A percentile compares a stretch with the other conserved stretches of the same genome.
phyloP scores from a whole-genome alignment of 2,888 invertebrate genomes.

The Nycteola revayana region DNA sequence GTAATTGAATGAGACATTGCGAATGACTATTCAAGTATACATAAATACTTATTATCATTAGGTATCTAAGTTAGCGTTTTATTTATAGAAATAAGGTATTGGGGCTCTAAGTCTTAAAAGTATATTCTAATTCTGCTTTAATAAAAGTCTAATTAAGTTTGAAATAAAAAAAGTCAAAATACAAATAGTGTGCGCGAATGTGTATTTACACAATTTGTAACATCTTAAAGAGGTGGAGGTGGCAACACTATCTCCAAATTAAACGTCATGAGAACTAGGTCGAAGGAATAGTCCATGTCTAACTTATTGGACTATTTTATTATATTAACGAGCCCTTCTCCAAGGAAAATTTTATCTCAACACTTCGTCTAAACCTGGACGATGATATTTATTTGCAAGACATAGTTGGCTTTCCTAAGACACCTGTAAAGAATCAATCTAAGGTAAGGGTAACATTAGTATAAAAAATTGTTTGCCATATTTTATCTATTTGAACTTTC shows the following conservation, averaged over 20 bases:
- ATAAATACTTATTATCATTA: too few relatives aligned
- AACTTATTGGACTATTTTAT: slow-evolving; percentile 48
- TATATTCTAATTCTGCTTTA: too few relatives aligned
- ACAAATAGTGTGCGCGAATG: too few relatives aligned
- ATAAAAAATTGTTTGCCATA: slow-evolving; percentile 71
- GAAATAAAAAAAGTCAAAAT: too few relatives aligned
- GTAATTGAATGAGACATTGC: too few relatives aligned
- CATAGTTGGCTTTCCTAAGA: slow-evolving; percentile 39
- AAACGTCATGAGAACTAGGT: slow-evolving; percentile 72
- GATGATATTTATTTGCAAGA: slow-evolving; percentile 42
- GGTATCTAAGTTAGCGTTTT: too few relatives aligned
- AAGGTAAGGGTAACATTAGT: slow-evolving; percentile 59
- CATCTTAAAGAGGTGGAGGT: too few relatives aligned
- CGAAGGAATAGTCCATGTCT: slow-evolving; percentile 61
- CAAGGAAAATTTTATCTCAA: slow-evolving; percentile 37
- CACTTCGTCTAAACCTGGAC: slow-evolving; percentile 33
- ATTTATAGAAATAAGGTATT: too few relatives aligned
- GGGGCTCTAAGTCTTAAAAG: too few relatives aligned
- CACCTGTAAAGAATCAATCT: slow-evolving; percentile 50
- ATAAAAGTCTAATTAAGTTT: too few relatives aligned
- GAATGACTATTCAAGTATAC: too few relatives aligned
- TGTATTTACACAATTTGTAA: too few relatives aligned
- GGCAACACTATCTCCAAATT: slow-evolving; percentile 28
- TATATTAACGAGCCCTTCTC: slow-evolving; percentile 36
- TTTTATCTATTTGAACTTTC: slow-evolving; percentile 69